Evolutionary conservation across 2,797 vertebrate species (phyloP), one percentile per base, ranked within the genome.

Genomic region (Miopithecus talapoin): DNA sequence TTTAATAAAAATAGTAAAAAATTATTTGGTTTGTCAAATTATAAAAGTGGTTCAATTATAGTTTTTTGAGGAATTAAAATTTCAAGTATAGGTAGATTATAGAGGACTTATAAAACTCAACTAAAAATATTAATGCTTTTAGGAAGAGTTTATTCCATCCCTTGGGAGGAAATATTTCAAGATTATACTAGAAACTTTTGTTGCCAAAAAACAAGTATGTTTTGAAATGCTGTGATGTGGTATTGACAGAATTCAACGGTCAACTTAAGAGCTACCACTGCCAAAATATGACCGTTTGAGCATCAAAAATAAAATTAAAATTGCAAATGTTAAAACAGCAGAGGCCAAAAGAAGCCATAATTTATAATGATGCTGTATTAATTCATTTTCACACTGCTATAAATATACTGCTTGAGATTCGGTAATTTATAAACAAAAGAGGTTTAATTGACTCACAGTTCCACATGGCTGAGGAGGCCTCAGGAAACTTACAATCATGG

Each of bases 161-260:
- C 55, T 89, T 43, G 19, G 41, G 11, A 96, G 87, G 74, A 97
- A 85, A 79, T 90, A 96, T 81, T 97, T 97, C 70, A 72, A 96
- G 96, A 95, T 80, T 59, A 96, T 64, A 8, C n/a, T 79, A 89
- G 89, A 95, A 92, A 94, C 48, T 92, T 85, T 91, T 64, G 61
- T 92, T 97, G 76, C 88, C 81, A 97, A 55, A 89, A 88, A 87
- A 39, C n/a, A 81, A 97, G 76, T 88, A 92, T 24, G 21, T 22
- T 92, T 96, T 96, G 94, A 95, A 94, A 96, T 85, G 48, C 96
- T 97, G 96, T 95, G 72, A 94, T 74, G n/a, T 81, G 28, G 57
- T 92, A 68, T 76, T 93, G 95, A 91, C 84, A 95, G 74, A 46
- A 91, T 79, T 89, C 43, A 74, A 41, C 64, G 95, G 41, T 81